phyloP scores from a whole-genome alignment of 92 coral and sea anemone genomes.

The Heliopora coerulea region DNA sequence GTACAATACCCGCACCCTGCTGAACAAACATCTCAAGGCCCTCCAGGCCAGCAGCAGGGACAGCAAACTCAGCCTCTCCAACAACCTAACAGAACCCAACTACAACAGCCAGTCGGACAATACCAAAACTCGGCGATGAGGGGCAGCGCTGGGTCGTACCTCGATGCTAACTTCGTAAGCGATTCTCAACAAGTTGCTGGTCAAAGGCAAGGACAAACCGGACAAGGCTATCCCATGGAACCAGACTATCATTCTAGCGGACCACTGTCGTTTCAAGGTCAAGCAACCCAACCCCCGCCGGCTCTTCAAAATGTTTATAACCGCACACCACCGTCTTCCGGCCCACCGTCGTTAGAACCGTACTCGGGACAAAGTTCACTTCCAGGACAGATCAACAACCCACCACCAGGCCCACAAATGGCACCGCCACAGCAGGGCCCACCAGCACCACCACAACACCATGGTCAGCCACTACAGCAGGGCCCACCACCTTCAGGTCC shows the following conservation, averaged over 20 bases:
- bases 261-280: slow-evolving; percentile 47
- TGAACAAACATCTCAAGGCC: not conserved
- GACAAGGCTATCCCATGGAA: slow-evolving; percentile 49
- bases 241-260: slow-evolving; percentile 39
- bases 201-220: slow-evolving; percentile 18
- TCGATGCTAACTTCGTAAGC: slow-evolving; percentile 6
- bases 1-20: slow-evolving; percentile 21
- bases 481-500: slow-evolving; percentile 40
- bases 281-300: slow-evolving; percentile 43
- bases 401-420: slow-evolving; percentile 42
- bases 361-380: slow-evolving; percentile 45
- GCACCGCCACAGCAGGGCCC: slow-evolving; percentile 62
- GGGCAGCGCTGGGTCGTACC: slow-evolving; percentile 48
- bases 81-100: slow-evolving; percentile 32
- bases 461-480: slow-evolving; percentile 30
- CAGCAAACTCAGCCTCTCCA: slow-evolving; percentile 28
- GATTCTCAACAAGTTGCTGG: slow-evolving; percentile 4
- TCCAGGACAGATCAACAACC: slow-evolving; percentile 31
- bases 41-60: slow-evolving; percentile 49
- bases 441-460: slow-evolving; percentile 48
- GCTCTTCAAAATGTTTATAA: slow-evolving; percentile 54
- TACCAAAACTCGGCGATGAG: slow-evolving; percentile 13
- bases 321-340: slow-evolving; percentile 47
- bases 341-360: slow-evolving; percentile 54
- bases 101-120: slow-evolving; percentile 30